Base-by-base conservation (phyloP, 92 coral and sea anemone species). In the Siderastrea siderea region DNA sequence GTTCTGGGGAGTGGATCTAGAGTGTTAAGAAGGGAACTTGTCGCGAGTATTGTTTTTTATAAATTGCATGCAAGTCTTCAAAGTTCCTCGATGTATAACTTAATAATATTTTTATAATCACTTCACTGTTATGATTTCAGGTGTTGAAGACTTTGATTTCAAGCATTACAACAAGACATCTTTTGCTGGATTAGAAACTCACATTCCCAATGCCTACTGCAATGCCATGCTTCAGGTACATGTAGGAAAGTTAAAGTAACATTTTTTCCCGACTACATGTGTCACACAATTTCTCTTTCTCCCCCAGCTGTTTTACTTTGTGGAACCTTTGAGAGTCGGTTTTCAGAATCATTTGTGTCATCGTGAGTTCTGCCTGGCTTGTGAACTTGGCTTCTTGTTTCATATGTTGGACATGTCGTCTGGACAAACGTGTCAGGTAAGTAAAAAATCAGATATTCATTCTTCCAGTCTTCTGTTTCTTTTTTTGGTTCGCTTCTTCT, bases 181-280 rank as follows among this genome's bases (percentile, higher is more conserved):
- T 69, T 97, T 94, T 89, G 98, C 99, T 71, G 99, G 99, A 3
- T 84, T 97, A 78, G 99, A 97, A 69, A 97, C 96, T 44, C 98
- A 97, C 84, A 97, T 97, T 78, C 99, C 99, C 12, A 97, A 97
- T 77, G 99, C 99, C 5, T 97, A 97, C 90, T 97, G 99, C 51
- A 97, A 97, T 71, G 95, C 95, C 6, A 97, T 97, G 99, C 90
- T 97, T 10, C 99, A 97, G 98, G 99, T 97, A 72, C 13, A 80
- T 1, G 47, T 26, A 26, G 38, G 38, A 26, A 26, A 26, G 38
- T 26, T 26, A 26, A 26, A 26, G 38, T 26, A 26, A 26, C 38
- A 26, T 26, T 26, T 26, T 26, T 52, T 54, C 38, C 26, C 15
- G 76, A 55, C 71, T 15, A 19, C 15, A 54, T 44, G 9, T 17